Percentiles rank a stretch among this genome's conserved stretches.
phyloP scores from a whole-genome alignment of 2,797 vertebrate genomes.

The Clarias laeviceps region DNA sequence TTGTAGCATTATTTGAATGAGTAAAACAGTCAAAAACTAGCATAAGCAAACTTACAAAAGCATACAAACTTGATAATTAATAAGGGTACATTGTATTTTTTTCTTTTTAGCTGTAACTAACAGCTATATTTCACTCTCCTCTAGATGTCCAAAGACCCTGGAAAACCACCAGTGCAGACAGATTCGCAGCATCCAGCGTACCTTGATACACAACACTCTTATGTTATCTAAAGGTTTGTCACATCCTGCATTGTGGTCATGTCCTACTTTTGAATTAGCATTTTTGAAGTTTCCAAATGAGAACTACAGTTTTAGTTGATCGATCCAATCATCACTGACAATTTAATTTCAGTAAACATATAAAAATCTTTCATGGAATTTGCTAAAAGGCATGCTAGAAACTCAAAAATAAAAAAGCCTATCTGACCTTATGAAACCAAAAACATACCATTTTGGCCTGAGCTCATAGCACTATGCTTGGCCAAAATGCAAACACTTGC shows the following conservation, averaged over 20 bases:
- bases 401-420: background rate
- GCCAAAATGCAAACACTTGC: background rate
- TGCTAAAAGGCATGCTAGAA: background rate
- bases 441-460: background rate
- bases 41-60: too few species aligned
- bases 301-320: background rate
- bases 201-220: too few species aligned
- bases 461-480: background rate
- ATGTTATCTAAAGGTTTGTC: too few species aligned
- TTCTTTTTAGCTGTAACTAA: background rate
- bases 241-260: background rate
- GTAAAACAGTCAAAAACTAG: too few species aligned
- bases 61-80: background rate
- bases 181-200: background rate
- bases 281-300: background rate
- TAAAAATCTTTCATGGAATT: background rate
- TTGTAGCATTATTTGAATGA: background rate
- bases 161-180: background rate
- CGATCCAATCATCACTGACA: background rate
- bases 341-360: background rate
- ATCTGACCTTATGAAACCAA: background rate
- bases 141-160: background rate
- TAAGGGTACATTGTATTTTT: background rate
- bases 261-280: background rate
- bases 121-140: background rate